Conservation (phyloP, 2,797 vertebrate genomes). For the Sebastes ruberrimus region DNA sequence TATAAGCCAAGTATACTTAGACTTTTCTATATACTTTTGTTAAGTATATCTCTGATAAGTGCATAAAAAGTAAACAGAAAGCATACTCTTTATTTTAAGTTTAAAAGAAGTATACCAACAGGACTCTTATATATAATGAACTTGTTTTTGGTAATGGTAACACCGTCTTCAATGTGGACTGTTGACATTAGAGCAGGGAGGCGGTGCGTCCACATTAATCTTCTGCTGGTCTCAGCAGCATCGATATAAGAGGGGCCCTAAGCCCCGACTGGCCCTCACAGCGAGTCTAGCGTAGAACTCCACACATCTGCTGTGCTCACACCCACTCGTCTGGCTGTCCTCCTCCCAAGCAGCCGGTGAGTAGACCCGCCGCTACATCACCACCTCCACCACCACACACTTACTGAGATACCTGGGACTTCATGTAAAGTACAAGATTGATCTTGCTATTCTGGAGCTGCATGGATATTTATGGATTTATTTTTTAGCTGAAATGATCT, state of each 20-base stretch:
- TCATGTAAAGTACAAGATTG: background rate
- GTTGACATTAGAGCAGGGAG: constrained; percentile 59
- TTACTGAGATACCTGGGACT: background rate
- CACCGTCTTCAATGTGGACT: background rate
- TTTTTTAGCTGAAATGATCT: background rate
- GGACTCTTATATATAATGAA: too few relatives aligned
- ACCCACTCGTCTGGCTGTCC: constrained; percentile 46
- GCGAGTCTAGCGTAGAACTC: constrained; percentile 66
- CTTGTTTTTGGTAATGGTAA: too few relatives aligned
- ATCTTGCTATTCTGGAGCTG: background rate
- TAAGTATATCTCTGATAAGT: too few relatives aligned
- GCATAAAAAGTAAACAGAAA: too few relatives aligned
- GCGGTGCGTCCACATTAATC: constrained; percentile 79
- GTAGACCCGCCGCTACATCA: constrained; percentile 38
- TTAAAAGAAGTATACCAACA: too few relatives aligned
- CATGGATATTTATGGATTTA: background rate
- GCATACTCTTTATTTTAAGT: too few relatives aligned
- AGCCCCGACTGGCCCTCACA: constrained; percentile 60
- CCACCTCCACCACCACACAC: background rate
- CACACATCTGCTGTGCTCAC: constrained; percentile 48
- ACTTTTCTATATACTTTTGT: too few relatives aligned
- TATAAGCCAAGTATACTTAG: too few relatives aligned
- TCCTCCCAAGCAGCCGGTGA: constrained; percentile 71
- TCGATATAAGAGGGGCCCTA: constrained; percentile 78
- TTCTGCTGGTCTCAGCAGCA: constrained; percentile 45